Evolutionary conservation across 1,140 invertebrate genomes (phyloP), one percentile per base, ranked within the genome.

Genomic region (Oedothorax gibbosus): DNA sequence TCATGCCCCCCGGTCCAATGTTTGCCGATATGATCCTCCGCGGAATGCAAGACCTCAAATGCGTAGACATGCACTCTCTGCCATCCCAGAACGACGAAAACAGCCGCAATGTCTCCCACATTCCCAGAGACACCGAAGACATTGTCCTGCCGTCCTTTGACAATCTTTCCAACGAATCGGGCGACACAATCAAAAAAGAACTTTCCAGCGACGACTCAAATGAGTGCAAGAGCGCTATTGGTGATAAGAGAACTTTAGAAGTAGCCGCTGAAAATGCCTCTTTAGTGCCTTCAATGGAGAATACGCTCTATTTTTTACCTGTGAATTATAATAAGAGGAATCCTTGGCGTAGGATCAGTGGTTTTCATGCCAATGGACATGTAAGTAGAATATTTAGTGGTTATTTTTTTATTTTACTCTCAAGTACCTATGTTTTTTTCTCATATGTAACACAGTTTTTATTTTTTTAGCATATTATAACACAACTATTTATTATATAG

Each of bases 281-380:
- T 56, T 35, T 72, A 82, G 80, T 82, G 80, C 80, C 80, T 82
- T 82, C 80, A 62, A 72, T 14, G 12, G 80, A 82, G 57, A 82
- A 51, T 82, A 14, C 65, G 21, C 10, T 72, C 5, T 73, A 73
- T 64, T 82, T 82, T 82, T 82, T 82, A 73, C 80, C 80, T 21
- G 18, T 73, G 18, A 71, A 82, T 64, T 82, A 82, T 65, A 82
- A 60, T 64, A 82, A 82, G 54, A 50, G 80, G 20, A 82, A 82
- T 65, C 80, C 80, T 14, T 82, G 80, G 80, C 68, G 80, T 51
- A 72, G 80, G 73, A 73, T 73, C 15, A 82, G 69, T 73, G 80
- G 80, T 3, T 57, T 82, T 64, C 80, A 82, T 69, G 53, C 20
- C 11, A n/a, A 68, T 54, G 57, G 56, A 8, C 11, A 62, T 20